These are phyloP conservation scores for Chaetogeoica ovagalla DNA, from an alignment of 2,888 invertebrate species.

Conservation along the genomic window DNA sequence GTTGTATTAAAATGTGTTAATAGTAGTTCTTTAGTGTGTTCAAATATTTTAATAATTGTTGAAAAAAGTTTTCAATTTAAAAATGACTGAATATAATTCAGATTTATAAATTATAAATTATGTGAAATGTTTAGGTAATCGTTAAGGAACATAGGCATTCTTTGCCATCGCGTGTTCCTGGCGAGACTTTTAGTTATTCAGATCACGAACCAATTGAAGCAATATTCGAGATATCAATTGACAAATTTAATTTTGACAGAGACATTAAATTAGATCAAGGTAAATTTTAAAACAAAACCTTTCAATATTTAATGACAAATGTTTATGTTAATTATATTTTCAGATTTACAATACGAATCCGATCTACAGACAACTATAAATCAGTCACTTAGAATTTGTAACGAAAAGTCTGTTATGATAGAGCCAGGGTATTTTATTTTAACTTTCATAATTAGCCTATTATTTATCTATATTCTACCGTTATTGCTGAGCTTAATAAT, in stretches of 20 bases:
- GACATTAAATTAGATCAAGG: not conserved
- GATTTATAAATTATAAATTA: not conserved
- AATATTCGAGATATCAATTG: constrained; percentile 59
- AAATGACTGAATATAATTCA: not conserved
- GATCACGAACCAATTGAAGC: constrained; percentile 86
- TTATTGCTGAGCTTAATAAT: not conserved
- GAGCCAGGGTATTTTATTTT: not conserved
- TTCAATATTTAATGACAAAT: not conserved
- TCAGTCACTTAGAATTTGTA: not conserved
- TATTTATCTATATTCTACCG: not conserved
- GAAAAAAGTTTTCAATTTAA: too few relatives aligned
- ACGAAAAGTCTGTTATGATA: not conserved
- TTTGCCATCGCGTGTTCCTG: constrained; percentile 74
- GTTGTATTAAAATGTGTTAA: too few relatives aligned
- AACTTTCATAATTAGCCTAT: constrained; percentile 28
- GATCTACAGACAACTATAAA: constrained; percentile 19
- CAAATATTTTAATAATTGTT: too few relatives aligned
- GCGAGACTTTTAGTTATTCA: constrained; percentile 75
- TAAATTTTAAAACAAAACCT: constrained; percentile 10
- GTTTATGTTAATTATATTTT: constrained; percentile 28
- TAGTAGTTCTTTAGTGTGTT: too few relatives aligned
- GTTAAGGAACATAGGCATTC: constrained; percentile 67
- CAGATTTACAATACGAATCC: not conserved
- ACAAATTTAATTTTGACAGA: constrained; percentile 50
- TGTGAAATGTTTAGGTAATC: constrained; percentile 60